Conservation (phyloP, 2,797 vertebrate genomes). For the Capromys pilorides region DNA sequence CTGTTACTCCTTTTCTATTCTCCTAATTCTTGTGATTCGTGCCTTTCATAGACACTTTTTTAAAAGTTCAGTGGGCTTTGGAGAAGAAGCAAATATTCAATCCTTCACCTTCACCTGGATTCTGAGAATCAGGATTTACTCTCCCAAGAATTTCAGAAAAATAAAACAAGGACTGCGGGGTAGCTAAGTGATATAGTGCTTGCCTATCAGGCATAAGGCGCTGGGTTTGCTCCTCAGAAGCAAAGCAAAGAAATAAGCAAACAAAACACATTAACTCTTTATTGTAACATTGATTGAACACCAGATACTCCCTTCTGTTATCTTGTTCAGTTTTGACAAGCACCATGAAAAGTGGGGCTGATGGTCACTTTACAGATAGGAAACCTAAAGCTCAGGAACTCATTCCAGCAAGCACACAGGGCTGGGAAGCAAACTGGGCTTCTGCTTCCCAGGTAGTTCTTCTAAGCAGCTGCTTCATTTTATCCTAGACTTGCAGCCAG, state of each 20-base stretch:
- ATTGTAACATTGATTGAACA: not conserved
- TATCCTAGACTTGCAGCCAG: not conserved
- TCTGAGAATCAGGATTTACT: slow-evolving; percentile 2
- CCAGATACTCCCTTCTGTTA: not conserved
- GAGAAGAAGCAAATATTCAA: not conserved
- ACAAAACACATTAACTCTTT: not conserved
- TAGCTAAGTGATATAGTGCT: not conserved
- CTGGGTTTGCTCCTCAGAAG: not conserved
- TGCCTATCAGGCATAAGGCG: not conserved
- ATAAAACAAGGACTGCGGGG: too few relatives aligned
- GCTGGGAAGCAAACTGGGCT: not conserved
- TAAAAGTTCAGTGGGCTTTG: not conserved
- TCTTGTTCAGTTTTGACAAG: not conserved
- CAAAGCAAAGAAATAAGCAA: not conserved
- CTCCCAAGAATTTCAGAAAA: not conserved
- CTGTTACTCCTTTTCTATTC: not conserved
- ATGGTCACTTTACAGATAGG: not conserved
- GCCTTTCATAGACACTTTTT: not conserved
- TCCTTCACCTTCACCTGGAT: not conserved
- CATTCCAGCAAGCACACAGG: not conserved
- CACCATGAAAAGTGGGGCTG: not conserved
- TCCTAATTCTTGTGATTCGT: not conserved
- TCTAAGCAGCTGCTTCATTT: not conserved
- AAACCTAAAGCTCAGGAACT: not conserved
- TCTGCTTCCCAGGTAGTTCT: not conserved